phyloP scores from a whole-genome alignment of 2,888 invertebrate genomes.

The Mongoloraphidia duomilia region DNA sequence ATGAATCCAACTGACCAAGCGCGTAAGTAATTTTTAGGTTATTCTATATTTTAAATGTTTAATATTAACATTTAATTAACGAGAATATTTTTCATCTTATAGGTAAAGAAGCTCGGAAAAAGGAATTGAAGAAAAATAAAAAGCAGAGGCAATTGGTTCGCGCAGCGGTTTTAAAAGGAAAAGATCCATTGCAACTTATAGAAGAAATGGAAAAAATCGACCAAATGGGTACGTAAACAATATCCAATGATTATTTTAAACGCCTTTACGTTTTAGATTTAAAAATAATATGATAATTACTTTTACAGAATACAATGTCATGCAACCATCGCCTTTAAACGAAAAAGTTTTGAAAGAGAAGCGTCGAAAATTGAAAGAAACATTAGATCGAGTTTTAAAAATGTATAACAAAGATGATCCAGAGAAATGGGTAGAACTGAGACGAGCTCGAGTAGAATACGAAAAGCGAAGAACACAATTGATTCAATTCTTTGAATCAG shows the following conservation, averaged over 20 bases:
- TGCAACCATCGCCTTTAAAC: slow-evolving; percentile 87
- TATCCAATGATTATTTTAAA: background rate
- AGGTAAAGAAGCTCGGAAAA: slow-evolving; percentile 96
- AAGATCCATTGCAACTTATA: slow-evolving; percentile 89
- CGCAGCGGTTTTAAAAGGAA: slow-evolving; percentile 92
- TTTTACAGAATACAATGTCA: slow-evolving; percentile 77
- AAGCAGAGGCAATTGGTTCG: slow-evolving; percentile 91
- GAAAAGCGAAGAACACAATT: slow-evolving; percentile 76
- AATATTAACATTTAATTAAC: slow-evolving; percentile 2
- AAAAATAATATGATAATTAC: slow-evolving; percentile 7
- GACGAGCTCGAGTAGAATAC: slow-evolving; percentile 81
- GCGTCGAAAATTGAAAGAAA: slow-evolving; percentile 87
- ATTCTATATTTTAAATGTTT: slow-evolving; percentile 7
- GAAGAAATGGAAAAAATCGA: slow-evolving; percentile 96
- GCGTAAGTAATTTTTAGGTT: slow-evolving; percentile 49
- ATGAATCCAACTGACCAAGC: slow-evolving; percentile 99
- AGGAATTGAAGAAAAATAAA: slow-evolving; percentile 96
- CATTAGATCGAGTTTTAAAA: slow-evolving; percentile 83
- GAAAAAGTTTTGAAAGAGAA: slow-evolving; percentile 96
- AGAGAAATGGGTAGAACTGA: slow-evolving; percentile 85
- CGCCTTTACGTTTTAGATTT: background rate
- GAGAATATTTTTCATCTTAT: slow-evolving; percentile 14
- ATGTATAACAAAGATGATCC: slow-evolving; percentile 96
- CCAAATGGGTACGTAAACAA: slow-evolving; percentile 70
- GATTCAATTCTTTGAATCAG: slow-evolving; percentile 88